Evolutionary conservation across 1,140 invertebrate species (phyloP).

Genomic region (Ceratoteleas bidentatus): DNA sequence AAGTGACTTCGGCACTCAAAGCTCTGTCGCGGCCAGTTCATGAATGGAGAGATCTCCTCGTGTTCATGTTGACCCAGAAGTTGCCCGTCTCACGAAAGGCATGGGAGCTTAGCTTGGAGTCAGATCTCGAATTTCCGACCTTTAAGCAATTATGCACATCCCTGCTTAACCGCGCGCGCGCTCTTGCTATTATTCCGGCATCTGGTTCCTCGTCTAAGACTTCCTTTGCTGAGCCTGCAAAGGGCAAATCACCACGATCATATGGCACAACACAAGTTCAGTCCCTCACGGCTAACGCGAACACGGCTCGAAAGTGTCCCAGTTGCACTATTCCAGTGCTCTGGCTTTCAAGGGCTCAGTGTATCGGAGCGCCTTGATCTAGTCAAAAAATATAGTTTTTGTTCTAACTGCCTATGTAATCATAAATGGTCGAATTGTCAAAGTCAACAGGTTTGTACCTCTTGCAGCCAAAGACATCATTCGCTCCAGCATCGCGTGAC

Average conservation of each 20-base stretch:
- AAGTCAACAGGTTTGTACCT: constrained; percentile 2
- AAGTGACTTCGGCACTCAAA: background rate
- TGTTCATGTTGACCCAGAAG: background rate
- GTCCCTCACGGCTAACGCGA: background rate
- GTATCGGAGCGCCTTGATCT: too few species aligned
- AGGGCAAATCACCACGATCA: too few species aligned
- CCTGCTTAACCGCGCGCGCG: too few species aligned
- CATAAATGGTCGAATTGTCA: background rate
- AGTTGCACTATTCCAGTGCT: constrained; percentile 3
- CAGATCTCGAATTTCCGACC: background rate
- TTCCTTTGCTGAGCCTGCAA: too few species aligned
- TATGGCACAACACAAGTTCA: too few species aligned
- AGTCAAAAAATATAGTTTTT: background rate
- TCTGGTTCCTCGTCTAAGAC: too few species aligned
- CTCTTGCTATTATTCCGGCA: background rate
- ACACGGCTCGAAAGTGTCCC: background rate
- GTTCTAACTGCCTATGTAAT: background rate
- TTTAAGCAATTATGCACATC: background rate
- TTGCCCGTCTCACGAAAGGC: background rate
- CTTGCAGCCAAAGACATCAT: constrained; percentile 11
- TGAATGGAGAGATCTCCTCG: background rate
- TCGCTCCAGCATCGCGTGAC: background rate
- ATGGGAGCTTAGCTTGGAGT: constrained; percentile 1
- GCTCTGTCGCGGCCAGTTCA: background rate
- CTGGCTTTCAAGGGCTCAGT: background rate